These are phyloP conservation scores for Dolichoris vasculosae DNA, from an alignment of 1,140 invertebrate genomes.

Conservation along the genomic window DNA sequence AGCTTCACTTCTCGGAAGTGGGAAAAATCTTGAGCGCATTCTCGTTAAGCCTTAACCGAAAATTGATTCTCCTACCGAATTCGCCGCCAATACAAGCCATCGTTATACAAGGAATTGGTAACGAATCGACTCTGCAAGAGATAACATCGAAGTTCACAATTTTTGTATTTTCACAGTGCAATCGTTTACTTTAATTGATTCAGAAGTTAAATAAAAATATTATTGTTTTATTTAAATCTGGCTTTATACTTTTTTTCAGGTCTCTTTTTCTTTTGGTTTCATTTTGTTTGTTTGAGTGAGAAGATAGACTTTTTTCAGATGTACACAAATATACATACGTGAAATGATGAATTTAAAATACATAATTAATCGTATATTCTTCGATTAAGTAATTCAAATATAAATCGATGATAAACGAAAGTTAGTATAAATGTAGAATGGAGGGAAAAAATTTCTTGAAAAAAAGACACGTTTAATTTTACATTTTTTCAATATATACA, in stretches of 20 bases:
- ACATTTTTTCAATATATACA: too few species aligned
- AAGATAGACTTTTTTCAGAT: too few species aligned
- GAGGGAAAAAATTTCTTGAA: too few species aligned
- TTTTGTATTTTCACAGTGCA: neutral
- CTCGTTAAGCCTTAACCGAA: neutral
- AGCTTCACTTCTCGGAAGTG: conserved; percentile 19
- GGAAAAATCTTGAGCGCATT: conserved; percentile 9
- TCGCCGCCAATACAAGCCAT: neutral
- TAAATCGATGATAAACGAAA: too few species aligned
- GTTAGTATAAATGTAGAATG: too few species aligned
- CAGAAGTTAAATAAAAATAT: neutral
- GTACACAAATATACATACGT: too few species aligned
- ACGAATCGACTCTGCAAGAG: neutral
- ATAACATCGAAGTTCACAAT: neutral
- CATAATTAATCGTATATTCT: too few species aligned
- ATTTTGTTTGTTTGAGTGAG: too few species aligned
- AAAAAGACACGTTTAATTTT: too few species aligned
- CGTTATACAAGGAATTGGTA: neutral
- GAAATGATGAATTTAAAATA: too few species aligned
- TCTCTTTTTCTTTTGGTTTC: too few species aligned
- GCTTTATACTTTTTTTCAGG: neutral
- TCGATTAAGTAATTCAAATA: too few species aligned
- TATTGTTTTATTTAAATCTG: neutral
- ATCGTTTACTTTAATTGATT: neutral
- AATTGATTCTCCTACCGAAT: neutral